Base-by-base conservation (phyloP, 2,888 invertebrate species). In the Metellina segmentata region DNA sequence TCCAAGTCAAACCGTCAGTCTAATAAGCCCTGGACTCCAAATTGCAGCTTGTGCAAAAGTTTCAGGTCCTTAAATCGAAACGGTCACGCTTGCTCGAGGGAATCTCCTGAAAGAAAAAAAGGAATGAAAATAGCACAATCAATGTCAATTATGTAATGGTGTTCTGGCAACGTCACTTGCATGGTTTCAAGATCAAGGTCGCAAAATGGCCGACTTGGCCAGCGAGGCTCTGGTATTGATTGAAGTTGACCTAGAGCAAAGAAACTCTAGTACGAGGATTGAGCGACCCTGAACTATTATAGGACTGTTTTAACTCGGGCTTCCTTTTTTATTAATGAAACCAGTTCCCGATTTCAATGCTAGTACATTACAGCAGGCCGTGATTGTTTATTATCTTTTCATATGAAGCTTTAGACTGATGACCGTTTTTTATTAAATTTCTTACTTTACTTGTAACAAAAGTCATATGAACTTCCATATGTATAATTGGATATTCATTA, bases 141-240 rank as follows among this genome's bases (percentile, higher is more conserved):
- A 69, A 34, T 69, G 70, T 89, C 89, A 89, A 89, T 89, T 82
- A 89, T 77, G 89, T 77, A 77, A 89, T 77, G 51, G 82, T 7
- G 79, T 69, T 89, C 82, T 89, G 89, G 89, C 89, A 82, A 77
- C 89, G 77, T n/a, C 74, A 70, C 89, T 82, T 70, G 51, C 20
- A 16, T 89, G 69, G 52, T 83, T 89, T 89, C 89, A 89, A 89
- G 89, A 81, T 89, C 89, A 89, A 89, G 89, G 89, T 82, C 89
- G 77, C n/a, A 20, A 16, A 75, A 75, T 74, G 74, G 69, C 74
- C 71, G 83, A 61, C 85, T 77, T 77, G 74, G 53, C 85, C 75
- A 53, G 34, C 34, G 9, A 61, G 79, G 19, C 79, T 7, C 34
- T 53, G 61, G 13, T 85, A 85, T 85, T 53, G 85, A 85, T 85